Evolutionary conservation across 2,888 invertebrate species (phyloP), one percentile per base, ranked within the genome.

Genomic region (Auanema sp.): DNA sequence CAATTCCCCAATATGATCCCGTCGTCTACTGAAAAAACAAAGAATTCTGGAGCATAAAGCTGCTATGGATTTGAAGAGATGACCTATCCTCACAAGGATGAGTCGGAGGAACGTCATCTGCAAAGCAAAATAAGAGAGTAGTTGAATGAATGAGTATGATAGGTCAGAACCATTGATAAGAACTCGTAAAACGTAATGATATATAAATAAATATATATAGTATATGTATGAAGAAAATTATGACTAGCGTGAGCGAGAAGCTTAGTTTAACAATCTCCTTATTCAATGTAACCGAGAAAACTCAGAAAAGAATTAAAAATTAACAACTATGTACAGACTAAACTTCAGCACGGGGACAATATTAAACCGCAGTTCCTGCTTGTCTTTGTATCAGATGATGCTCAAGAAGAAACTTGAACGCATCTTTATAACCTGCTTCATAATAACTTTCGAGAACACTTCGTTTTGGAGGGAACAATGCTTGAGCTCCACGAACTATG

Each of bases 391-490:
- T n/a, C 10, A 63, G 52, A 16, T 52, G 23, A 52, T 78, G 66
- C 14, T 71, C 66, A 16, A 71, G 56, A 21, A 86, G 74, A 74
- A 84, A 86, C 33, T 72, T 68, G 65, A 83, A 79, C 16, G 84
- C 83, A 67, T 86, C 84, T 11, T 69, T 62, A 55, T 80, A 80
- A 14, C 85, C 86, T 63, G 75, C 71, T 10, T 82, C 77, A 69
- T 81, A 84, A 65, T 85, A 85, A 5, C 78, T 63, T 53, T 80
- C 68, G 33, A 85, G 72, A 4, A 76, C 69, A 24, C 70, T 66
- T 3, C 72, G 62, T 4, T 77, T 72, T 0, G 85, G 85, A 10
- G 85, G 85, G 65, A 85, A 84, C 23, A 85, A 64, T 1, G 85
- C 84, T 54, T 84, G 84, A 3, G 77, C 73, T 2, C 79, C 80